Conservation (phyloP, 2,113 vertebrate species). For the Mionectes macconnelli region DNA sequence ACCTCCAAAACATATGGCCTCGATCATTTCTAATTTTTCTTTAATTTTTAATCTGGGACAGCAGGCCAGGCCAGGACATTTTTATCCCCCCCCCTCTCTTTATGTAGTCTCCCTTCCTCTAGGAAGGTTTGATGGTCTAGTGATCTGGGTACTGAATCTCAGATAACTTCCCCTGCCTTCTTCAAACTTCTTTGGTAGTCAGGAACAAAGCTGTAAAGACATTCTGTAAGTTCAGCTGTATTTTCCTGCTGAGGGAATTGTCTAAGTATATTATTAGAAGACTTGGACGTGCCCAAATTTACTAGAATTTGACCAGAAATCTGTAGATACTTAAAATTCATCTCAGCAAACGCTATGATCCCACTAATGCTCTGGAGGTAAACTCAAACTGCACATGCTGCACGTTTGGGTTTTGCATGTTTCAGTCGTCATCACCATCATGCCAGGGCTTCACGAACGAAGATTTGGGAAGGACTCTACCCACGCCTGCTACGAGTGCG, state of each 20-base stretch:
- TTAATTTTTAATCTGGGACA: neutral
- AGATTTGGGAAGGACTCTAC: too few relatives aligned
- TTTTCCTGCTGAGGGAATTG: neutral
- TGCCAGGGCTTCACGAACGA: too few relatives aligned
- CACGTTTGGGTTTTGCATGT: neutral
- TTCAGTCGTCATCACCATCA: too few relatives aligned
- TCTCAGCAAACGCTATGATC: neutral
- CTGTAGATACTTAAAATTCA: neutral
- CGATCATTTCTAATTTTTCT: neutral
- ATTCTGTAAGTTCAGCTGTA: neutral
- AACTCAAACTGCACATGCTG: neutral
- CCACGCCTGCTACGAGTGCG: too few relatives aligned
- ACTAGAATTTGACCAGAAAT: neutral
- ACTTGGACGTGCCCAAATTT: neutral
- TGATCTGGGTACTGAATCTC: neutral
- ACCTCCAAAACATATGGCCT: neutral
- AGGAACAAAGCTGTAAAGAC: neutral
- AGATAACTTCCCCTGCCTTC: neutral
- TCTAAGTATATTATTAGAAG: neutral
- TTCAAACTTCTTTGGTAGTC: neutral
- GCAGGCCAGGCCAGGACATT: neutral
- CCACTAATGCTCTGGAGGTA: neutral
- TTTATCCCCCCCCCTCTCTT: neutral
- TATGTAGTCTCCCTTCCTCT: neutral
- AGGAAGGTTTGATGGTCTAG: neutral